Evolutionary conservation across 2,113 vertebrate species (phyloP), one percentile per base, ranked within the genome.

Genomic region (Indri indri): DNA sequence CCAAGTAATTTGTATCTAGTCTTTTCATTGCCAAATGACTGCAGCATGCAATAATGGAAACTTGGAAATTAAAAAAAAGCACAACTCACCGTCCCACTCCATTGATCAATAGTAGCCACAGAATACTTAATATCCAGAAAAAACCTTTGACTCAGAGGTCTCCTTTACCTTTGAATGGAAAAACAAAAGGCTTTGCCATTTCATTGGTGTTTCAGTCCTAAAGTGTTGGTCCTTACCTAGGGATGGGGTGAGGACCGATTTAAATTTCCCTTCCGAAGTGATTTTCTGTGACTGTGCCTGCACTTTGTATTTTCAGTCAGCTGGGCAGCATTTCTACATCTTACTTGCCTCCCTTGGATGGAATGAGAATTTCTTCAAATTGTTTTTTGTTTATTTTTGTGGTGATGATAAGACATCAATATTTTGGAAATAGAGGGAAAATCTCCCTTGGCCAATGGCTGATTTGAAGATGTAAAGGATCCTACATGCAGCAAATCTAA

Each of bases 321-420:
- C 68, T 84, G 34, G 14, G 22, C 45, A 66, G 23, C 27, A 34
- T 76, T 88, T 96, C 70, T 88, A 63, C 12, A 52, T 13, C 25
- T 4, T 88, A 6, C 71, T 88, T 93, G 70, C 68, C 22, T 95
- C 14, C 23, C n/a, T 88, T 42, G 27, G 27, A 73, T 71, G n/a
- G 8, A 47, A 83, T 71, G 8, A 93, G 27, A 59, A 83, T 83
- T 65, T 88, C 30, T 47, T 73, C 40, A 74, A 37, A 34, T 86
- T 90, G 57, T 76, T 95, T 73, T 93, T 45, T 40, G 22, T 71
- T 87, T 87, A 93, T 87, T 93, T 52, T 76, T 57, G 32, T 86
- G 27, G 34, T 90, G 11, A 90, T 1, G 11, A 30, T 63, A 63
- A 12, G 27, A 63, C 61, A 63, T 63, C 25, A 63, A 30, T 63